A percentile compares a stretch with the other conserved stretches of the same genome.
Evolutionary conservation across 2,797 vertebrate genomes (phyloP).

Genomic region (Myotis myotis): DNA sequence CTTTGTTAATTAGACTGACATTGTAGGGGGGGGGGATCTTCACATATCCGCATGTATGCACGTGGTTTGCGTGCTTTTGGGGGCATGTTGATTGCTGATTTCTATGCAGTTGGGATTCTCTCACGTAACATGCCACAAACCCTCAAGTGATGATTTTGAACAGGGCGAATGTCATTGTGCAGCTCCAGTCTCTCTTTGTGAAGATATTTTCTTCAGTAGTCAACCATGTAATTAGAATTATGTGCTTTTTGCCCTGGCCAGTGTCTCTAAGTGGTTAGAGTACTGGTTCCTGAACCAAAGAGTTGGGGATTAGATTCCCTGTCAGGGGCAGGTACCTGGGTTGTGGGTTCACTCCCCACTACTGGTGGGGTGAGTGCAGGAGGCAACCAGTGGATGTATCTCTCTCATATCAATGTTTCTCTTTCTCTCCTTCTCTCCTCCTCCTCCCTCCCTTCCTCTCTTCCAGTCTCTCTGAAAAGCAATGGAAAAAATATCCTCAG

Average conservation of each 20-base stretch:
- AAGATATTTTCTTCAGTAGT: background rate
- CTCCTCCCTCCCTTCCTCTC: too few species aligned
- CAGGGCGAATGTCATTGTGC: background rate
- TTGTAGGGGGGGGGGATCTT: background rate
- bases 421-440: too few species aligned
- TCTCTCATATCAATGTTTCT: too few species aligned
- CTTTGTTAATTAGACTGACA: background rate
- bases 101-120: background rate
- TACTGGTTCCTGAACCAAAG: too few species aligned
- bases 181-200: background rate
- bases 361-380: too few species aligned
- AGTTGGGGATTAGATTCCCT: too few species aligned
- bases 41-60: background rate
- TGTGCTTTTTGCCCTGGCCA: background rate
- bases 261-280: too few species aligned
- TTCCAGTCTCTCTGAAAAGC: too few species aligned
- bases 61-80: background rate
- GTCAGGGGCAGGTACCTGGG: too few species aligned
- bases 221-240: conserved; percentile 9
- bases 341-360: too few species aligned
- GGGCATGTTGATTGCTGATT: background rate
- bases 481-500: too few species aligned
- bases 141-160: background rate
- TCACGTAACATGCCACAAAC: background rate
- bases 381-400: too few species aligned